phyloP scores from a whole-genome alignment of 1,140 invertebrate species.

The Prorops nasuta region DNA sequence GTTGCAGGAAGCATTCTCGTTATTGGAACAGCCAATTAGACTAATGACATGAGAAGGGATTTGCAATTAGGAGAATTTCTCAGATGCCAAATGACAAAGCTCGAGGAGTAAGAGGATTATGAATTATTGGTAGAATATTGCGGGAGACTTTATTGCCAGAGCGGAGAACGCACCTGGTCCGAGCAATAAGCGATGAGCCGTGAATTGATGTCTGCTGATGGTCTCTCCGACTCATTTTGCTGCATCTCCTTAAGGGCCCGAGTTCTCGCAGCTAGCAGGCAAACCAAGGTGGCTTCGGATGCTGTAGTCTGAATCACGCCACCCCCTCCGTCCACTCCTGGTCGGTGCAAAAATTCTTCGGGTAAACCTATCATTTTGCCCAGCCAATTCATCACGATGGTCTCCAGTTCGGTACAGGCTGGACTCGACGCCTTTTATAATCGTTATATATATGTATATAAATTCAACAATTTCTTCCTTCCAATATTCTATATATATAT shows the following conservation, averaged over 20 bases:
- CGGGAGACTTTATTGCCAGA: no score
- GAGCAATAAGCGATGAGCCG: conserved; percentile 94
- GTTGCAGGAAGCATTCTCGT: no score
- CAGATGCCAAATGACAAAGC: no score
- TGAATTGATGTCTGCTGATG: conserved; percentile 87
- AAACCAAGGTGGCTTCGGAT: conserved; percentile 89
- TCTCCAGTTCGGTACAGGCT: conserved; percentile 95
- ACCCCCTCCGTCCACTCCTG: conserved; percentile 78
- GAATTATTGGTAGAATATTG: no score
- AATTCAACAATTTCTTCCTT: conserved; percentile 2
- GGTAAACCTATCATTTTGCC: conserved; percentile 92
- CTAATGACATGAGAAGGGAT: not conserved
- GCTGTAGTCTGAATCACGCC: conserved; percentile 93
- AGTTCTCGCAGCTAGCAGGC: conserved; percentile 85
- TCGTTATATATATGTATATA: no score
- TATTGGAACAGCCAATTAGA: no score
- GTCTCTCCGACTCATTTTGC: conserved; percentile 67
- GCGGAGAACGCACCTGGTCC: conserved; percentile 68
- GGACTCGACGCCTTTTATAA: conserved; percentile 88
- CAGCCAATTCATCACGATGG: conserved; percentile 96
- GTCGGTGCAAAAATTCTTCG: conserved; percentile 79
- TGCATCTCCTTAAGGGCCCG: conserved; percentile 71
- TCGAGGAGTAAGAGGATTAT: no score
- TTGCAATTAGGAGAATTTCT: not conserved
- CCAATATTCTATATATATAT: not conserved